phyloP scores from a whole-genome alignment of 1,140 invertebrate species.

The Ridgeia piscesae region DNA sequence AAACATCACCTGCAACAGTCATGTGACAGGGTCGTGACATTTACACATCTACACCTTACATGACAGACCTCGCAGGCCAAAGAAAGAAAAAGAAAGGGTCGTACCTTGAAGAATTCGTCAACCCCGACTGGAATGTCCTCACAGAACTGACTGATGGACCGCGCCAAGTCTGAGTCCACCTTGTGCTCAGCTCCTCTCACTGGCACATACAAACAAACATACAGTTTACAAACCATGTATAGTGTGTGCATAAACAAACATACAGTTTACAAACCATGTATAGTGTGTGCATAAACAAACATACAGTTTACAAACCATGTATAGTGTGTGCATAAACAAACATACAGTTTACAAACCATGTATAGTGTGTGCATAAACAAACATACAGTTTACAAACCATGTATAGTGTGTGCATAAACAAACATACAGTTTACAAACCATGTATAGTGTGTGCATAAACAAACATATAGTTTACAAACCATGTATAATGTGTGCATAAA shows the following conservation, averaged over 20 bases:
- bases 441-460: background rate
- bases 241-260: background rate
- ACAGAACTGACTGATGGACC: slow-evolving; percentile 14
- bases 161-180: background rate
- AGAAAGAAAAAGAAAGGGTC: background rate
- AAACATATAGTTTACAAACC: background rate
- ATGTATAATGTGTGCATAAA: background rate
- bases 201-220: background rate
- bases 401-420: background rate
- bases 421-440: too few relatives aligned
- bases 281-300: too few relatives aligned
- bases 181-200: background rate
- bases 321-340: background rate
- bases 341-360: background rate
- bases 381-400: background rate
- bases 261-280: background rate
- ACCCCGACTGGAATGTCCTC: slow-evolving; percentile 9
- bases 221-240: background rate
- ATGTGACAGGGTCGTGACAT: too few relatives aligned
- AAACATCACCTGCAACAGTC: slow-evolving; percentile 70
- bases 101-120: slow-evolving; percentile 12
- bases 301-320: too few relatives aligned
- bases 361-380: background rate
- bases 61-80: too few relatives aligned
- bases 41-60: too few relatives aligned